Percentiles rank a stretch among this genome's conserved stretches.
phyloP scores from a whole-genome alignment of 2,888 invertebrate species.

The Sceliomorpha sp. region DNA sequence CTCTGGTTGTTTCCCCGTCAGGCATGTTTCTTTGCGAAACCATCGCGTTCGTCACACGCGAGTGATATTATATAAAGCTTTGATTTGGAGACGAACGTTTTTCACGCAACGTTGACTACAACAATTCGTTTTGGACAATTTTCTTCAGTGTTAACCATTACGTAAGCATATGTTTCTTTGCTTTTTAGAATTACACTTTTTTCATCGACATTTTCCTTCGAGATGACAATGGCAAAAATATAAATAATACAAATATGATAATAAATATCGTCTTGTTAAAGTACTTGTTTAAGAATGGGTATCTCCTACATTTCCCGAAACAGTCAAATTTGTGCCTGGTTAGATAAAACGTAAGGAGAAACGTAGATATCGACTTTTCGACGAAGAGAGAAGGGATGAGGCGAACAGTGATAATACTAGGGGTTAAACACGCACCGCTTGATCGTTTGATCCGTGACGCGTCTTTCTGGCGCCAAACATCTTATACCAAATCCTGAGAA shows the following conservation, averaged over 20 bases:
- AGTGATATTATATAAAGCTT: conserved; percentile 46
- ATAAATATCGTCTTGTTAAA: no score
- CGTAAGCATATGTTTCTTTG: not conserved
- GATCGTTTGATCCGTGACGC: conserved; percentile 47
- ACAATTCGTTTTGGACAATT: no score
- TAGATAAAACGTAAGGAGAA: conserved; percentile 3
- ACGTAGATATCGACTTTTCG: conserved; percentile 30
- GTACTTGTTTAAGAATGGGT: no score
- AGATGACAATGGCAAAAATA: no score
- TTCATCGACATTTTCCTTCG: no score
- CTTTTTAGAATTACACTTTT: no score
- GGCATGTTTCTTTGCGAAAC: conserved; percentile 36
- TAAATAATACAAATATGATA: no score
- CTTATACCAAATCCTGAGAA: conserved; percentile 29
- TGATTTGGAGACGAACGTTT: conserved; percentile 20
- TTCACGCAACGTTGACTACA: no score
- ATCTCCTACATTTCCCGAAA: no score
- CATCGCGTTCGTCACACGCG: conserved; percentile 42
- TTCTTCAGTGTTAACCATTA: not conserved
- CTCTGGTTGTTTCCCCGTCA: conserved; percentile 20
- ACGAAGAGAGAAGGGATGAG: conserved; percentile 24
- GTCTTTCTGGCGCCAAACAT: conserved; percentile 41
- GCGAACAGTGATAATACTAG: conserved; percentile 34
- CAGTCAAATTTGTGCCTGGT: no score
- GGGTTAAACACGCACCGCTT: conserved; percentile 33